Evolutionary conservation across 2,797 vertebrate species (phyloP).

Genomic region (Anguilla marmorata): DNA sequence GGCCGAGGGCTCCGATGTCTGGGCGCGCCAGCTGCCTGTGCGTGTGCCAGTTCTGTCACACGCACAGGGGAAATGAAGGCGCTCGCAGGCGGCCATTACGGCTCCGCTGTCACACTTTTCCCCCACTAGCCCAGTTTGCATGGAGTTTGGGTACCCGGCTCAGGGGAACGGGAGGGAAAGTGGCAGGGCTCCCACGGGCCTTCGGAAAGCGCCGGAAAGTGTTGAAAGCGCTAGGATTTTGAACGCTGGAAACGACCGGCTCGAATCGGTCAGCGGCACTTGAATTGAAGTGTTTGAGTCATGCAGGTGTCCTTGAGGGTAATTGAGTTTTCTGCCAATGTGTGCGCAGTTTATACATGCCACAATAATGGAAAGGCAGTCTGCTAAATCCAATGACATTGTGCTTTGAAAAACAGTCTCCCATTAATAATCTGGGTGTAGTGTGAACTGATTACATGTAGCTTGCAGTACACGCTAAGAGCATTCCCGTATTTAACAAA

Average conservation of each 20-base stretch:
- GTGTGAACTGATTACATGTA: background rate
- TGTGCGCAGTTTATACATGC: background rate
- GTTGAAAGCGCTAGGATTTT: background rate
- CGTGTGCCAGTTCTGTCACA: background rate
- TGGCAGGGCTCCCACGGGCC: background rate
- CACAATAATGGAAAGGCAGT: background rate
- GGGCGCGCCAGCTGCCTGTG: constrained; percentile 11
- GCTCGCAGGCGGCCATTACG: background rate
- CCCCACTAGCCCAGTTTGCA: constrained; percentile 14
- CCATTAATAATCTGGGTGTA: background rate
- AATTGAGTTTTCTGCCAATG: background rate
- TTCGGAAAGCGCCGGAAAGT: no score
- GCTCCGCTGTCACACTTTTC: background rate
- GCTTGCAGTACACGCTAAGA: background rate
- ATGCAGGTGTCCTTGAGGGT: background rate
- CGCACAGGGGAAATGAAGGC: background rate
- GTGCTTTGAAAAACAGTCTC: background rate
- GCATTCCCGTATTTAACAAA: background rate
- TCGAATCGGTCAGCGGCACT: background rate
- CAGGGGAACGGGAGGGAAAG: background rate
- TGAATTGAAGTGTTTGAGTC: background rate
- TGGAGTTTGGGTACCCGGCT: background rate
- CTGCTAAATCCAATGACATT: background rate
- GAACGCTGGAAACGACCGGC: background rate
- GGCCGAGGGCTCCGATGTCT: background rate